Conservation (phyloP, 2,113 vertebrate species). For the Hypomesus transpacificus region DNA sequence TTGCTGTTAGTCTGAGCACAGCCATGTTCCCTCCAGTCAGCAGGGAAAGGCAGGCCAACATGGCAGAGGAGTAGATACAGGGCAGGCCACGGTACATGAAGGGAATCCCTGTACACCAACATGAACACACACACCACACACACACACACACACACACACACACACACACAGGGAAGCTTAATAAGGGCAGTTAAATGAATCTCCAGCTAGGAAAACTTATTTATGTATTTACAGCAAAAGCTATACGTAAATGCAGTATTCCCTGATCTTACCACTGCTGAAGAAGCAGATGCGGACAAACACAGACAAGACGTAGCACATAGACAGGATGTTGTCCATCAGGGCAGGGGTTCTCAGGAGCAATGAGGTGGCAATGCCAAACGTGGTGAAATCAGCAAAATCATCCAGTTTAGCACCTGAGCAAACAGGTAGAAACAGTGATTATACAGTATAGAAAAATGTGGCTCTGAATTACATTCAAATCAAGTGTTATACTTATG, state of each 20-base stretch:
- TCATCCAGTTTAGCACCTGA: conserved; percentile 88
- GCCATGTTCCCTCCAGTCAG: conserved; percentile 73
- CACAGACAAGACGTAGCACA: conserved; percentile 80
- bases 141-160: background rate
- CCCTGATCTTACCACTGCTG: conserved; percentile 71
- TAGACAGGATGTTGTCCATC: conserved; percentile 77
- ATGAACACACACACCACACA: background rate
- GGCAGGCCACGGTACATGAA: conserved; percentile 88
- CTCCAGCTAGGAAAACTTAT: too few relatives aligned
- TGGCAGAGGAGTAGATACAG: conserved; percentile 84
- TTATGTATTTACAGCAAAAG: too few relatives aligned
- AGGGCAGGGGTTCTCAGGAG: conserved; percentile 74
- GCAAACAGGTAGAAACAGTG: background rate
- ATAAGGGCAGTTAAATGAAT: background rate
- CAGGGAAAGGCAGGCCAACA: conserved; percentile 79
- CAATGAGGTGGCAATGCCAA: conserved; percentile 84
- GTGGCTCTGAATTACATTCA: too few relatives aligned
- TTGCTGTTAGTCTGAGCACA: conserved; percentile 70
- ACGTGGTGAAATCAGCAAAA: conserved; percentile 89
- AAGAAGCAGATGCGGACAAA: conserved; percentile 87
- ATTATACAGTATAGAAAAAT: background rate
- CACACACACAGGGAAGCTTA: background rate
- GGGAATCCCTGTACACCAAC: conserved; percentile 69
- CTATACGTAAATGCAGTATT: background rate
- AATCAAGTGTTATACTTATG: too few relatives aligned